Conservation (phyloP, 1,140 invertebrate genomes). For the Tetragonula clypearis region DNA sequence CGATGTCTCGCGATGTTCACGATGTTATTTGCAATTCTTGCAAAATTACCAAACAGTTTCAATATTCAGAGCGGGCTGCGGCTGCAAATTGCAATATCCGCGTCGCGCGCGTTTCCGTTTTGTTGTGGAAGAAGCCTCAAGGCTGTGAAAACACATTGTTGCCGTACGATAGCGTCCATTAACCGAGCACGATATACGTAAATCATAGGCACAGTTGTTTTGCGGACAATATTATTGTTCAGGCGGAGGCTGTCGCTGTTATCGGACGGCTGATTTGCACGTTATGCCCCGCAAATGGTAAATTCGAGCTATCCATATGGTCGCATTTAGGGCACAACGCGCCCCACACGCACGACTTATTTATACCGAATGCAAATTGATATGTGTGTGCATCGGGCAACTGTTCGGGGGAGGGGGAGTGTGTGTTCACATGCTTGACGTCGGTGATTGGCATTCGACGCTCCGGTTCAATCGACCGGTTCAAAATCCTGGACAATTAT, state of each 20-base stretch:
- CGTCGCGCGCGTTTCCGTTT: not conserved
- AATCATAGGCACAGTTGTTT: not conserved
- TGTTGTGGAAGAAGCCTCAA: not conserved
- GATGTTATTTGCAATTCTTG: too few species aligned
- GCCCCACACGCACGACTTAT: conserved; percentile 35
- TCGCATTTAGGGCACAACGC: conserved; percentile 23
- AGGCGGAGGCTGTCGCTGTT: not conserved
- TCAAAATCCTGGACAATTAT: conserved; percentile 33
- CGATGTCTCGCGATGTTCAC: too few species aligned
- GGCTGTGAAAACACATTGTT: not conserved
- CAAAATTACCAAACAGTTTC: too few species aligned
- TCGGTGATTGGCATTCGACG: conserved; percentile 27
- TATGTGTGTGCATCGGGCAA: conserved; percentile 40
- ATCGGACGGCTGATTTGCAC: conserved; percentile 33
- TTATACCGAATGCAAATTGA: conserved; percentile 57
- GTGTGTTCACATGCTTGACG: conserved; percentile 1
- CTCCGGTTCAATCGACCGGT: conserved; percentile 12
- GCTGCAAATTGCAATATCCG: not conserved
- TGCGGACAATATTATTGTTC: conserved; percentile 35
- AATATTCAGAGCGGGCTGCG: too few species aligned
- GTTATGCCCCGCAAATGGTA: conserved; percentile 8
- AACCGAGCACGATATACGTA: not conserved
- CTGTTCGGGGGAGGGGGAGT: not conserved
- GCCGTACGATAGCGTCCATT: not conserved
- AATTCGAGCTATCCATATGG: conserved; percentile 31